These are phyloP conservation scores for Heliothis virescens DNA, from an alignment of 1,140 invertebrate species.

Conservation along the genomic window DNA sequence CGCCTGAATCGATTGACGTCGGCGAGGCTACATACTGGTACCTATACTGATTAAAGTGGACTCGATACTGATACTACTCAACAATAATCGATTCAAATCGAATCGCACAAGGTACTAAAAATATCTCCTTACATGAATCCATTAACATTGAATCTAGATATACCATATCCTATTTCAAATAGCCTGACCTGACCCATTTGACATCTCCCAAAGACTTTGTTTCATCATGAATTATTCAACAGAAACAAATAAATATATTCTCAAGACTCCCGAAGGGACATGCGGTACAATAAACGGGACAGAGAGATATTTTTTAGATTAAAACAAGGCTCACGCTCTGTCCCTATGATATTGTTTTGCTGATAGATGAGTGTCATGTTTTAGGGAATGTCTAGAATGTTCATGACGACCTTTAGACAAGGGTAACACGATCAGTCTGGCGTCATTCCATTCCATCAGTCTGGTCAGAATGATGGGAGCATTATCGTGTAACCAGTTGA, in stretches of 20 bases:
- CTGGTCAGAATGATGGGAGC: too few species aligned
- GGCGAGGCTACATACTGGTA: too few species aligned
- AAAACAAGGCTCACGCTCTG: background rate
- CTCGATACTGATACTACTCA: background rate
- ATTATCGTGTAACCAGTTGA: too few species aligned
- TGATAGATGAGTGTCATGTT: background rate
- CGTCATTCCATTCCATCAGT: too few species aligned
- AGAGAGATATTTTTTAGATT: conserved; percentile 27
- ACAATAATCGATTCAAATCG: background rate
- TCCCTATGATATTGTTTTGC: background rate
- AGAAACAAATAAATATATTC: conserved; percentile 29
- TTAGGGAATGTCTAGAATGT: background rate
- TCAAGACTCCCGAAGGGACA: background rate
- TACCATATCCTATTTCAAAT: background rate
- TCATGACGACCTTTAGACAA: too few species aligned
- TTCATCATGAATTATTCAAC: conserved; percentile 20
- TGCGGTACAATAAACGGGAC: conserved; percentile 24
- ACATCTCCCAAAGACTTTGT: conserved; percentile 21
- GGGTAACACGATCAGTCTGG: too few species aligned
- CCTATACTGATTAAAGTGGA: too few species aligned
- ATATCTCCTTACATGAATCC: background rate
- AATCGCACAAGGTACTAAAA: background rate
- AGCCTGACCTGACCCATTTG: conserved; percentile 15
- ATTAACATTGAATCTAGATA: background rate
- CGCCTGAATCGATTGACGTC: too few species aligned